phyloP scores from a whole-genome alignment of 2,113 vertebrate genomes.

The Camelus bactrianus region DNA sequence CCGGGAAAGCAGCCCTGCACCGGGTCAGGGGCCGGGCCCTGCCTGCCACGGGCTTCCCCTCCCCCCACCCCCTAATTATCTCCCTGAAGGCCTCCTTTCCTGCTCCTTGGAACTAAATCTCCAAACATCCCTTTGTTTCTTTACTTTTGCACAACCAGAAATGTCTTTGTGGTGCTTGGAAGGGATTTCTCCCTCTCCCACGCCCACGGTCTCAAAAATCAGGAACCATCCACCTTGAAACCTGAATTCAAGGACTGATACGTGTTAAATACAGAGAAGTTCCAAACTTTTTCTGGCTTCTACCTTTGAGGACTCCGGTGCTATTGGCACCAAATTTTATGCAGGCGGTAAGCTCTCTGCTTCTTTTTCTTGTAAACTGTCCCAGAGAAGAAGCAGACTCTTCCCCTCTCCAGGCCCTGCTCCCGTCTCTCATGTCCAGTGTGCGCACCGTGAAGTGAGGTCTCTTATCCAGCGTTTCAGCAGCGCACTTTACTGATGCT shows the following conservation, averaged over 20 bases:
- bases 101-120: background rate
- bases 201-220: background rate
- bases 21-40: background rate
- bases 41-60: background rate
- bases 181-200: background rate
- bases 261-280: background rate
- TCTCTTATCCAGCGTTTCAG: fast-evolving
- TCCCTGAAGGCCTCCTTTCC: background rate
- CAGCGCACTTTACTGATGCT: fast-evolving
- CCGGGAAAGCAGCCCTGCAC: fast-evolving
- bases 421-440: fast-evolving
- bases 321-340: fast-evolving
- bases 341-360: background rate
- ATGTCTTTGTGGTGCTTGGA: background rate
- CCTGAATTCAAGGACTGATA: background rate
- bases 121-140: background rate
- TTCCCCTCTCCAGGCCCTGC: no score
- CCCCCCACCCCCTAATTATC: fast-evolving
- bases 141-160: background rate
- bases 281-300: background rate
- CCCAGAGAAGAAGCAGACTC: fast-evolving
- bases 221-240: background rate
- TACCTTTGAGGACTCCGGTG: background rate
- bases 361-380: background rate
- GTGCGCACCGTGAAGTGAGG: background rate